These are phyloP conservation scores for Baccha elongata DNA, from an alignment of 2,888 invertebrate genomes.

Conservation along the genomic window DNA sequence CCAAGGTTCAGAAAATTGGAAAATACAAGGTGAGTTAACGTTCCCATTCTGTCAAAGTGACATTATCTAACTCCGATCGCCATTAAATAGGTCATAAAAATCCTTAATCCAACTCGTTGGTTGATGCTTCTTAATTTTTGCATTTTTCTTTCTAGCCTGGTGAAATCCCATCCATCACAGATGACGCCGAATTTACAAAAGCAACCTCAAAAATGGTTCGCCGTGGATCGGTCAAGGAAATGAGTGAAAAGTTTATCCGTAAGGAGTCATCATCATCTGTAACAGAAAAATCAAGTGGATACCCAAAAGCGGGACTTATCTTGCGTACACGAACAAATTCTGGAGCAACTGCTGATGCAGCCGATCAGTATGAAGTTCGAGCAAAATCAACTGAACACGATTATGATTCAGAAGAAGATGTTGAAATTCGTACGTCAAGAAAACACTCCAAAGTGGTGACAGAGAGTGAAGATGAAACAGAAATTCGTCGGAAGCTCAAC, in stretches of 20 bases:
- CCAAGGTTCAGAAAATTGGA: slow-evolving; percentile 78
- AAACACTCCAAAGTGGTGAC: slow-evolving; percentile 74
- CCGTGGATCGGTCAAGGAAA: slow-evolving; percentile 89
- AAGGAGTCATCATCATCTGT: slow-evolving; percentile 82
- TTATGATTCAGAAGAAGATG: slow-evolving; percentile 72
- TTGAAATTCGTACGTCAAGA: slow-evolving; percentile 75
- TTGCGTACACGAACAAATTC: slow-evolving; percentile 84
- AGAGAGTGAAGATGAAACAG: slow-evolving; percentile 78
- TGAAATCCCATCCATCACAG: slow-evolving; percentile 46
- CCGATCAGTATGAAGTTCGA: slow-evolving; percentile 78
- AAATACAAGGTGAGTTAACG: slow-evolving; percentile 60
- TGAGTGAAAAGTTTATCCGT: slow-evolving; percentile 91
- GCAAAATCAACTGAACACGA: slow-evolving; percentile 58
- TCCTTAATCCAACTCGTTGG: too few relatives aligned
- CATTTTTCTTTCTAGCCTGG: slow-evolving; percentile 31
- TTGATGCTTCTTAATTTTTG: background rate
- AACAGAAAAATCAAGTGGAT: slow-evolving; percentile 79
- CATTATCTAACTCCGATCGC: too few relatives aligned
- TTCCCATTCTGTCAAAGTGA: too few relatives aligned
- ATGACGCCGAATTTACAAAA: slow-evolving; percentile 46
- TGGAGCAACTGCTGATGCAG: slow-evolving; percentile 78
- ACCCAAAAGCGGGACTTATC: slow-evolving; percentile 90
- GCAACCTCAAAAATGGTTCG: slow-evolving; percentile 82
- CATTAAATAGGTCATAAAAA: too few relatives aligned
- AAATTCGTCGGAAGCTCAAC: slow-evolving; percentile 74